These are phyloP conservation scores for Laticauda colubrina DNA, from an alignment of 2,113 vertebrate species.

Conservation along the genomic window DNA sequence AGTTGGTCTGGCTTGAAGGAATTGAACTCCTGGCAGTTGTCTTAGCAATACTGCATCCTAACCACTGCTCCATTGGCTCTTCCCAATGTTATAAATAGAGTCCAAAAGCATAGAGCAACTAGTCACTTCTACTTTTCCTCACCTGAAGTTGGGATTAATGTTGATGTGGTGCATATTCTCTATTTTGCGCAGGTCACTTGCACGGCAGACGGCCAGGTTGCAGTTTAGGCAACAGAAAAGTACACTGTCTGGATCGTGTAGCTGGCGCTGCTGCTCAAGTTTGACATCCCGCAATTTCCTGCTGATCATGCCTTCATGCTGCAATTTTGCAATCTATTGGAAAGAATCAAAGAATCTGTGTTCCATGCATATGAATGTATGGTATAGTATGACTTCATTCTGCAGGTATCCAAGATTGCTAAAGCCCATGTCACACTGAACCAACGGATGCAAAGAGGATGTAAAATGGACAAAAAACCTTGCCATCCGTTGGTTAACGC, in stretches of 20 bases:
- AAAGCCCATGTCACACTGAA: too few relatives aligned
- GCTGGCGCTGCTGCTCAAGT: constrained; percentile 27
- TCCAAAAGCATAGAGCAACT: not conserved
- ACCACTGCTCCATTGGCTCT: not conserved
- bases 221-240: constrained; percentile 80
- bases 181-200: constrained; percentile 78
- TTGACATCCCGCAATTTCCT: constrained; percentile 45
- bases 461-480: too few relatives aligned
- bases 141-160: constrained; percentile 82
- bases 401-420: not conserved
- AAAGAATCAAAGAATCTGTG: fast-evolving
- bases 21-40: not conserved
- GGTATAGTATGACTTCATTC: not conserved
- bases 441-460: too few relatives aligned
- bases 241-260: constrained; percentile 48
- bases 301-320: constrained; percentile 47
- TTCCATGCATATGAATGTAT: not conserved
- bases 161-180: constrained; percentile 82
- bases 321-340: constrained; percentile 76
- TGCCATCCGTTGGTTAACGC: too few relatives aligned
- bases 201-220: constrained; percentile 65
- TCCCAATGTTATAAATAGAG: not conserved
- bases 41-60: not conserved
- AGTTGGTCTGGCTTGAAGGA: not conserved
- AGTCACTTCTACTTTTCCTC: constrained; percentile 48